Percentiles rank a stretch among this genome's conserved stretches.
Conservation (phyloP, 2,888 invertebrate genomes). For the Diarsia brunnea region DNA sequence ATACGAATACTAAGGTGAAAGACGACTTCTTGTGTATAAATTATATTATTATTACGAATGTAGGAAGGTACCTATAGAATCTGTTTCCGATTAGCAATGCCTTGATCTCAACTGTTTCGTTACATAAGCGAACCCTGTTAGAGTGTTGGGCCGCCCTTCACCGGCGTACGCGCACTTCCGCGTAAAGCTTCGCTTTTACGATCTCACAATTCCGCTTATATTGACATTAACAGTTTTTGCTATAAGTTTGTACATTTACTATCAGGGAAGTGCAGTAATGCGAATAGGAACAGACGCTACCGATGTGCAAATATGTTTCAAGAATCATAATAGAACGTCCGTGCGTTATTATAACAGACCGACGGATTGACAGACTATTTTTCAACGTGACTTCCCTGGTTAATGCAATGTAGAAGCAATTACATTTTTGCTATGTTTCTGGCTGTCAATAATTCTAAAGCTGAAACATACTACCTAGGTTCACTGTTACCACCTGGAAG, state of each 20-base stretch:
- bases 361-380: conserved; percentile 9
- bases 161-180: conserved; percentile 54
- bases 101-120: conserved; percentile 48
- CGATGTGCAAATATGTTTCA: conserved; percentile 20
- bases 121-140: conserved; percentile 59
- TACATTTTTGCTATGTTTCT: background rate
- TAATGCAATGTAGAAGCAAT: background rate
- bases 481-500: background rate
- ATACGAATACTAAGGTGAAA: background rate
- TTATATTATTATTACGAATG: background rate
- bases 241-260: conserved; percentile 24
- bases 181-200: conserved; percentile 53
- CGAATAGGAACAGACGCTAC: conserved; percentile 25
- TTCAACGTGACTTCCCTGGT: conserved; percentile 30
- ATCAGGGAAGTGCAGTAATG: conserved; percentile 35
- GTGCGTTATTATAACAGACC: conserved; percentile 18
- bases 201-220: conserved; percentile 29
- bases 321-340: conserved; percentile 48
- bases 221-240: conserved; percentile 43
- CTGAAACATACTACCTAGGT: background rate
- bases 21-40: background rate
- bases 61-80: conserved; percentile 2
- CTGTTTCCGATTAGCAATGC: conserved; percentile 38
- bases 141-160: conserved; percentile 62
- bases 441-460: background rate